Conservation (phyloP, 2,888 invertebrate species). For the Cistogaster globosa region DNA sequence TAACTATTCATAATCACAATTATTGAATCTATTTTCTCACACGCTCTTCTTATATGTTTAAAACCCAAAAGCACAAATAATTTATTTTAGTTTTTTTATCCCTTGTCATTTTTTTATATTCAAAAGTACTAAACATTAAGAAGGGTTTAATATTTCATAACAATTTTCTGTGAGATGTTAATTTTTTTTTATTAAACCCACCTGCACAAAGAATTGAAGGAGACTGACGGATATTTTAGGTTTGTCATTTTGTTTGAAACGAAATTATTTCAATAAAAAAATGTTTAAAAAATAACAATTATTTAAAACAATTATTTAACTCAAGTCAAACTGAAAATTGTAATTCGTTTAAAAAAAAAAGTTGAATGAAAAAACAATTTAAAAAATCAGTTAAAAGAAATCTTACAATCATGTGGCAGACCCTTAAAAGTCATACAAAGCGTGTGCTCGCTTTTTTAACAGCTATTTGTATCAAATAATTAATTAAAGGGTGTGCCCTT, state of each 20-base stretch:
- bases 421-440: too few species aligned
- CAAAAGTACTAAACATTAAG: neutral
- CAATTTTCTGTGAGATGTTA: neutral
- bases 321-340: too few species aligned
- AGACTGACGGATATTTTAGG: neutral
- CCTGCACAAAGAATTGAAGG: neutral
- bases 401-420: too few species aligned
- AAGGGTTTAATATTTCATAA: conserved; percentile 26
- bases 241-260: neutral
- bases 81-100: neutral
- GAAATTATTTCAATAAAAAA: too few species aligned
- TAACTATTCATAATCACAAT: neutral
- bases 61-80: neutral
- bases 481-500: too few species aligned
- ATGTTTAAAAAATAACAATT: too few species aligned
- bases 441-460: too few species aligned
- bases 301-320: too few species aligned
- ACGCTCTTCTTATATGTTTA: neutral
- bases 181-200: neutral
- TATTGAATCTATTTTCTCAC: conserved; percentile 18
- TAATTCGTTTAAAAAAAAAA: too few species aligned
- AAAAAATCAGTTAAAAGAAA: too few species aligned
- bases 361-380: too few species aligned
- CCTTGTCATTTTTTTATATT: conserved; percentile 4
- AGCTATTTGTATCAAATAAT: too few species aligned